Conservation (phyloP, 2,797 vertebrate genomes). For the Notamacropus eugenii region DNA sequence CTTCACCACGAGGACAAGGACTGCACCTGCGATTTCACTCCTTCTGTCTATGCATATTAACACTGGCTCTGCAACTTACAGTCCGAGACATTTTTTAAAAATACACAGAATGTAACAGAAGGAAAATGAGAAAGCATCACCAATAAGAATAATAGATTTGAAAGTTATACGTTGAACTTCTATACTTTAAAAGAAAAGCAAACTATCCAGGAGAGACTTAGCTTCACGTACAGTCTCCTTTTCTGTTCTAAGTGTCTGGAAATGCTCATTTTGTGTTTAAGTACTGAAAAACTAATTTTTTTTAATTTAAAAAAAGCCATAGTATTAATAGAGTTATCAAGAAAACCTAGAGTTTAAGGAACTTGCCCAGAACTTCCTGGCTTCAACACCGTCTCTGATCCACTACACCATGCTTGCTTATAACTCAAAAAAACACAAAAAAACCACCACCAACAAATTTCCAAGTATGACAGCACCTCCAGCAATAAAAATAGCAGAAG, state of each 20-base stretch:
- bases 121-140: too few relatives aligned
- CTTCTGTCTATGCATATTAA: background rate
- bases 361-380: background rate
- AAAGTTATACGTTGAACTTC: background rate
- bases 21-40: background rate
- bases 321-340: background rate
- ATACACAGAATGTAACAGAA: background rate
- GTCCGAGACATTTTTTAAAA: background rate
- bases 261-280: background rate
- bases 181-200: background rate
- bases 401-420: background rate
- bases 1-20: background rate
- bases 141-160: background rate
- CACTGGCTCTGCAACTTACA: background rate
- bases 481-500: background rate
- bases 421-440: background rate
- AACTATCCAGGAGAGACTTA: background rate
- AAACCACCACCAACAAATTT: background rate
- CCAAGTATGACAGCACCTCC: background rate
- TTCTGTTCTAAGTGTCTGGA: background rate
- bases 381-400: background rate
- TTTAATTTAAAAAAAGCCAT: background rate
- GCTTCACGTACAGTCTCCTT: background rate
- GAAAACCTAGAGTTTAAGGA: background rate
- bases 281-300: background rate